Base-by-base conservation (phyloP, 2,888 invertebrate genomes). In the Rhyacophila evoluta region DNA sequence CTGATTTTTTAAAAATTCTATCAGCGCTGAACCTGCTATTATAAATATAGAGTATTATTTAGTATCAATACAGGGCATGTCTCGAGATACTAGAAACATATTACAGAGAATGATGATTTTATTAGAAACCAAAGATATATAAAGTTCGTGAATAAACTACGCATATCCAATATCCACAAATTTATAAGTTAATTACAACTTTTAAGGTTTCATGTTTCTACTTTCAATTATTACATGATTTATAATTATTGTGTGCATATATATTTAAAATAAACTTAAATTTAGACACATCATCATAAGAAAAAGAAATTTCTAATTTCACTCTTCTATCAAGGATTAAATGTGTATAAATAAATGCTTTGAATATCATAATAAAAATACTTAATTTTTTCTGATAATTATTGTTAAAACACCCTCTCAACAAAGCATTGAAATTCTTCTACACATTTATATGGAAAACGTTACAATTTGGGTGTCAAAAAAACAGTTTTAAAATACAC, bases 301-400 rank as follows among this genome's bases (percentile, higher is more conserved):
- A 39, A 39, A 38, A 12, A 38, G 38, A 38, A 12, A 39, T 2
- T 12, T 12, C 39, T 39, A 25, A 55, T 25, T 55, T 19, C 55
- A 55, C 55, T 55, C 55, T 8, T 55, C 4, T 55, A 55, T 15
- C 41, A 15, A 55, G 6, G 19, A 12, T 10, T 55, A 25, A 55
- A 25, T 25, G 55, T 25, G 25, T 55, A 55, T 10, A 25, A n/a
- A n/a, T n/a, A n/a, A 8, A 55, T 55, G 55, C 55, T 55, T 55
- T 19, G 15, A 55, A 55, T 55, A 41, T 55, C 55, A 55, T 55
- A 55, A 55, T 25, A 55, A 55, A 55, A 25, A 55, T 55, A 55
- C 5, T 25, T 25, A 10, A 25, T 55, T 5, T 55, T 8, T 19
- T 0, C 19, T 55, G 12, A 55, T 10, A 15, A 39, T 25, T 41